phyloP scores from a whole-genome alignment of 2,797 vertebrate species.

The Pseudochirops cupreus region DNA sequence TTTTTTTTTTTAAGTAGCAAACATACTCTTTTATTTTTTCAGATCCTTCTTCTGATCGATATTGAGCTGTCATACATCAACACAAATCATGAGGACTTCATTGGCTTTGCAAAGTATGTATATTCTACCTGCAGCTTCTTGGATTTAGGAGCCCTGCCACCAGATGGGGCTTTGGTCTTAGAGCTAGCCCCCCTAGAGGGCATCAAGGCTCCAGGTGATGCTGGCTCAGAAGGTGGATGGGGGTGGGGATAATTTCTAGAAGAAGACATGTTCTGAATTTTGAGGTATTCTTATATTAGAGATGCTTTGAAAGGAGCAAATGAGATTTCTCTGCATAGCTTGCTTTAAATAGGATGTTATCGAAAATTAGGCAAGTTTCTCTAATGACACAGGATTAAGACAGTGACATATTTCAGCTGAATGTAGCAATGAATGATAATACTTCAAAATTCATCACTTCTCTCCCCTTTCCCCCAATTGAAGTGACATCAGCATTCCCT shows the following conservation, averaged over 20 bases:
- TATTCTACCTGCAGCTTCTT: fast-evolving
- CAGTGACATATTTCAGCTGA: neutral
- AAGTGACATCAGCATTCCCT: neutral
- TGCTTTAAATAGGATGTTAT: neutral
- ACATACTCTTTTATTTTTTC: constrained; percentile 67
- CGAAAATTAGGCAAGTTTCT: neutral
- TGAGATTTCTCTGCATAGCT: neutral
- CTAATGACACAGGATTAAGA: neutral
- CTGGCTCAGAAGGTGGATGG: neutral
- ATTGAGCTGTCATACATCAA: constrained; percentile 99
- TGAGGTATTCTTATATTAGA: neutral
- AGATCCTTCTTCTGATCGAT: constrained; percentile 97
- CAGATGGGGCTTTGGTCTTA: neutral
- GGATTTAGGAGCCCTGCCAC: neutral
- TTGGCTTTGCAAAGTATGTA: constrained; percentile 98
- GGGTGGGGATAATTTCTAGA: neutral
- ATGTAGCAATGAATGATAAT: neutral
- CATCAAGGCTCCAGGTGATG: neutral
- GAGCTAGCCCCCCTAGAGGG: neutral
- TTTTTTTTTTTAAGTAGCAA: neutral
- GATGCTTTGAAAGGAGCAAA: neutral
- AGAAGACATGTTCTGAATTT: neutral
- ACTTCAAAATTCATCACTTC: neutral
- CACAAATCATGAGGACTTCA: constrained; percentile 99
- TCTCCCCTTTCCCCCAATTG: neutral